Percentiles rank a stretch among this genome's conserved stretches.
phyloP scores from a whole-genome alignment of 1,140 invertebrate genomes.

The Carposina sasakii region DNA sequence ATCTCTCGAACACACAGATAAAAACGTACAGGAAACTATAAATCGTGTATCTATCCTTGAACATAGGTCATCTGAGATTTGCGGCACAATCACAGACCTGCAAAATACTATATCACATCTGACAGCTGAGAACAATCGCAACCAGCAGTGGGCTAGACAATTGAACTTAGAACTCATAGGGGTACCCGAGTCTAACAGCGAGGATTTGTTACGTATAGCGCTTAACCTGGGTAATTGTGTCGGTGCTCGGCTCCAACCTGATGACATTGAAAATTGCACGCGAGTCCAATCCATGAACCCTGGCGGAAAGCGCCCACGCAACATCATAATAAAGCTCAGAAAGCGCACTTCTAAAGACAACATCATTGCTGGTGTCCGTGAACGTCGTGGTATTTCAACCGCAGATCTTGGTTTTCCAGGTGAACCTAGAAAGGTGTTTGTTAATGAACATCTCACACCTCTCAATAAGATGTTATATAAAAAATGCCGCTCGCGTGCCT shows the following conservation, averaged over 20 bases:
- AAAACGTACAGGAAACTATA: too few relatives aligned
- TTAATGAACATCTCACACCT: constrained; percentile 3
- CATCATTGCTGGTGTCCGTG: constrained; percentile 3
- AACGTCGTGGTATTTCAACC: not conserved
- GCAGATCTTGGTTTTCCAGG: not conserved
- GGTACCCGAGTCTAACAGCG: not conserved
- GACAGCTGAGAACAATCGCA: too few relatives aligned
- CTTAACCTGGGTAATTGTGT: not conserved
- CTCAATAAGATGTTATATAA: not conserved
- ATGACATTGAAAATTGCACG: not conserved
- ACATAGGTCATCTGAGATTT: too few relatives aligned
- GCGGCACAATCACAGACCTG: too few relatives aligned
- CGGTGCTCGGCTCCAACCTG: not conserved
- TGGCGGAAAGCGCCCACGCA: not conserved
- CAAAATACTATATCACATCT: too few relatives aligned
- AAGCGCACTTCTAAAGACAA: not conserved
- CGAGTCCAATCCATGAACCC: not conserved
- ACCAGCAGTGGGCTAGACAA: not conserved
- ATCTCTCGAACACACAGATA: too few relatives aligned
- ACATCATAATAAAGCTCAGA: not conserved
- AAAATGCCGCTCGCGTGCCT: too few relatives aligned
- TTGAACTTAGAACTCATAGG: not conserved
- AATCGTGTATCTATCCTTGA: too few relatives aligned
- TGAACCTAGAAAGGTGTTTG: not conserved
- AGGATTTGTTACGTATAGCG: not conserved